Evolutionary conservation across 1,140 invertebrate species (phyloP).

Genomic region (Drosophila pseudoobscura): DNA sequence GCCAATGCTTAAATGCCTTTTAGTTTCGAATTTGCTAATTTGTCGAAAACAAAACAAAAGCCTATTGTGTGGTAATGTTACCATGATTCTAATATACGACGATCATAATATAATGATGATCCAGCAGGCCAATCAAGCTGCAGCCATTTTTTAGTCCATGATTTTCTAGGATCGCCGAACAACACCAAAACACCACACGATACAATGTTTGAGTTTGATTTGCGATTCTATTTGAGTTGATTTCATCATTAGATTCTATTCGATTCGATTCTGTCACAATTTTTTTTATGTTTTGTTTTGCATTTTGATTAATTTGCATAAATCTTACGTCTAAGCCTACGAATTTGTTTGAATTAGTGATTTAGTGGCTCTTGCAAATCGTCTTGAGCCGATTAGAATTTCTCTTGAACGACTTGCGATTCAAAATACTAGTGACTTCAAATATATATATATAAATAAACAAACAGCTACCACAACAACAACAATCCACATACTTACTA

Average conservation of each 20-base stretch:
- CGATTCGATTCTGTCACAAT: slow-evolving; percentile 20
- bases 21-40: slow-evolving; percentile 16
- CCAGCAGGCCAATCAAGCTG: too few species aligned
- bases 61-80: slow-evolving; percentile 43
- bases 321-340: slow-evolving; percentile 67
- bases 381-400: slow-evolving; percentile 67
- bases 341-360: slow-evolving; percentile 71
- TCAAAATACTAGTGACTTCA: slow-evolving; percentile 29
- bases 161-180: slow-evolving; percentile 19
- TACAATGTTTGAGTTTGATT: slow-evolving; percentile 17
- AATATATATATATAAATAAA: slow-evolving; percentile 17
- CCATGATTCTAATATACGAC: slow-evolving; percentile 5
- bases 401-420: slow-evolving; percentile 53
- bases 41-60: slow-evolving; percentile 32
- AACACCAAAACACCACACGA: slow-evolving; percentile 29
- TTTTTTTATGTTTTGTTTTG: slow-evolving; percentile 44
- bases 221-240: slow-evolving; percentile 22
- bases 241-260: slow-evolving; percentile 20
- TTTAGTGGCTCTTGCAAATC: slow-evolving; percentile 73
- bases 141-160: too few species aligned
- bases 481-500: slow-evolving; percentile 10
- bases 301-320: slow-evolving; percentile 75
- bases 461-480: neutral
- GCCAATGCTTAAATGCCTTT: slow-evolving; percentile 13
- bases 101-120: slow-evolving; percentile 7